These are phyloP conservation scores for Caenorhabditis sulstoni DNA, from an alignment of 2,888 invertebrate genomes.

Conservation along the genomic window DNA sequence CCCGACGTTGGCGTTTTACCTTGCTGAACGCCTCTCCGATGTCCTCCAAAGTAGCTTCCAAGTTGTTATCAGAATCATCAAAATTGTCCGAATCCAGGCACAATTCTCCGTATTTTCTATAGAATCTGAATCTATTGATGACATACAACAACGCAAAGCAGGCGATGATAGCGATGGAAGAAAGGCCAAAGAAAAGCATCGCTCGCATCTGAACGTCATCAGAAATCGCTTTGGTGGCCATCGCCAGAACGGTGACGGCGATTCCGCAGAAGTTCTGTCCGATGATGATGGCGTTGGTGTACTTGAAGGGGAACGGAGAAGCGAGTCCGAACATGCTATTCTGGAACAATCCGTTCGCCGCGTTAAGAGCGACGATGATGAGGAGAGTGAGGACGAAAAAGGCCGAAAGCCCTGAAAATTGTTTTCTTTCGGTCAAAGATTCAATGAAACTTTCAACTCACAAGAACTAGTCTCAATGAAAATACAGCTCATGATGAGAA, in stretches of 20 bases:
- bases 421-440: too few relatives aligned
- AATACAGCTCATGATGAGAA: constrained; percentile 82
- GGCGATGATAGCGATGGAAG: constrained; percentile 90
- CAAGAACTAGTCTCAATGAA: constrained; percentile 82
- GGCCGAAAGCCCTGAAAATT: constrained; percentile 81
- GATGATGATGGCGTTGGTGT: constrained; percentile 92
- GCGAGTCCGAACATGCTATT: constrained; percentile 90
- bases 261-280: constrained; percentile 81
- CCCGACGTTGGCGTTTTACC: neutral
- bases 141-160: constrained; percentile 97
- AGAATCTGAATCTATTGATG: constrained; percentile 82
- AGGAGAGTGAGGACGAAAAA: constrained; percentile 82
- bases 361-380: constrained; percentile 83
- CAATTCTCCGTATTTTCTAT: constrained; percentile 71
- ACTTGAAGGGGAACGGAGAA: constrained; percentile 87
- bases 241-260: constrained; percentile 76
- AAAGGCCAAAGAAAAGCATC: constrained; percentile 96
- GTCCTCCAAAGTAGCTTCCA: constrained; percentile 13
- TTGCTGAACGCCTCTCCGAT: constrained; percentile 21
- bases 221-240: constrained; percentile 66
- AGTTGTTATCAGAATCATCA: constrained; percentile 5
- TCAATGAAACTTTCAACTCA: too few relatives aligned
- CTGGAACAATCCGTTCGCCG: constrained; percentile 91
- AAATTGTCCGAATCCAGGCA: constrained; percentile 11
- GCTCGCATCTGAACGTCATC: constrained; percentile 82